phyloP scores from a whole-genome alignment of 2,888 invertebrate genomes.

The Phengaris arion region DNA sequence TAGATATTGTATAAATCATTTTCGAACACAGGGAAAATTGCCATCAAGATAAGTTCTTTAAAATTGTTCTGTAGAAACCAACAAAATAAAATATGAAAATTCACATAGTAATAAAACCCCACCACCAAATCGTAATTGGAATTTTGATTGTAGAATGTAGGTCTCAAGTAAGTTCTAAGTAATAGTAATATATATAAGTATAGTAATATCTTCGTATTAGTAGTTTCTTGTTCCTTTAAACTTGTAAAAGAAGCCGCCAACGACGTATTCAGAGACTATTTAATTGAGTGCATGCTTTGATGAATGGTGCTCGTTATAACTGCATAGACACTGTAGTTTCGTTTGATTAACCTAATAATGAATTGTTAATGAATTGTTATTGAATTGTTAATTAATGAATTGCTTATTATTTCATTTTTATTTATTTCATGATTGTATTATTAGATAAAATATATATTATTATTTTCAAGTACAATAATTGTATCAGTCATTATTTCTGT shows the following conservation, averaged over 20 bases:
- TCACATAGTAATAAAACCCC: no score
- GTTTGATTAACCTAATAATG: not conserved
- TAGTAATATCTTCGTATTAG: not conserved
- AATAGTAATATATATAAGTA: not conserved
- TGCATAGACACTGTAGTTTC: not conserved
- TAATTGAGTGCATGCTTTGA: not conserved
- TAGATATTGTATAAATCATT: not conserved
- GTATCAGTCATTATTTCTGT: not conserved
- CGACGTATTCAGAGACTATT: not conserved
- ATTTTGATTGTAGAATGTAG: no score
- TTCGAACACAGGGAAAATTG: not conserved
- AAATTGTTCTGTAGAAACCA: no score
- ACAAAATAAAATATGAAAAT: no score
- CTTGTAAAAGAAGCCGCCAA: slow-evolving; percentile 4
- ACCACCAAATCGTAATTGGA: no score
- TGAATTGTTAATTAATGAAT: no score
- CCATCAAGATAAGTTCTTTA: no score
- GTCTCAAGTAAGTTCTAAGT: no score
- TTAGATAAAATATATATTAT: no score
- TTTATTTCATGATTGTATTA: no score
- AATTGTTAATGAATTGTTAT: not conserved
- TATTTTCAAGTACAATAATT: no score
- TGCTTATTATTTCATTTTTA: not conserved
- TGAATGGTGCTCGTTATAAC: slow-evolving; percentile 4
- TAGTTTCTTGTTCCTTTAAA: not conserved